Base-by-base conservation (phyloP, 2,113 vertebrate species). In the Lepisosteus osseus region DNA sequence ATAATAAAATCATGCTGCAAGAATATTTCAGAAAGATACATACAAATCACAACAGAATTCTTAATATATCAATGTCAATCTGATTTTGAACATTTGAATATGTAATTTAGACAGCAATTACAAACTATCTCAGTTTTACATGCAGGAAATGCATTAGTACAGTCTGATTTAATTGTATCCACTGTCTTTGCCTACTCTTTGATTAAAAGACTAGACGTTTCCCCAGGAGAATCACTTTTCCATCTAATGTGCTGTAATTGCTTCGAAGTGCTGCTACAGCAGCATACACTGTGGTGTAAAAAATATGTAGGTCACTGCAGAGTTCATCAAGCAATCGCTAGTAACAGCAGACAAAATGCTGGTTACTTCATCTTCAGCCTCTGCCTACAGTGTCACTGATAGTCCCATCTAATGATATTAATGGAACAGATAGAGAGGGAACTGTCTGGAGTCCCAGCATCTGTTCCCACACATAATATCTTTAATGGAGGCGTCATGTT, bases 221-320 rank as follows among this genome's bases (percentile, higher is more conserved):
- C 79, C 85, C 77, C 87, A 74, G 79, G 83, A 90, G 84, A 86
- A 84, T 82, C 73, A 66, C 76, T 88, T 76, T 77, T 85, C 80
- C 78, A 67, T 70, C 65, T 91, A 90, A 92, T 86, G 79, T 80
- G 79, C 84, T 83, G 76, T 91, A 90, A 92, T 90, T 90, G 85
- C 84, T 77, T 72, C 77, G 66, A 83, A 90, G 83, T 80, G 72
- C 82, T 78, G 76, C 15, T 75, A 82, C 78, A 73, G 77, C 81
- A 76, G 70, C 0, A 70, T 86, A 61, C 59, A 51, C 78, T 76
- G 70, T 65, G 62, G 77, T 84, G 82, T 81, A 69, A 85, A 84
- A 90, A 86, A 91, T 85, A 91, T 89, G 83, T 90, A 85, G 89
- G 88, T 92, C 86, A 88, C 80, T 78, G 79, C 63, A 81, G 88